A percentile compares a stretch with the other conserved stretches of the same genome.
Evolutionary conservation across 2,113 vertebrate species (phyloP).

Genomic region (Corythornis cristatus): DNA sequence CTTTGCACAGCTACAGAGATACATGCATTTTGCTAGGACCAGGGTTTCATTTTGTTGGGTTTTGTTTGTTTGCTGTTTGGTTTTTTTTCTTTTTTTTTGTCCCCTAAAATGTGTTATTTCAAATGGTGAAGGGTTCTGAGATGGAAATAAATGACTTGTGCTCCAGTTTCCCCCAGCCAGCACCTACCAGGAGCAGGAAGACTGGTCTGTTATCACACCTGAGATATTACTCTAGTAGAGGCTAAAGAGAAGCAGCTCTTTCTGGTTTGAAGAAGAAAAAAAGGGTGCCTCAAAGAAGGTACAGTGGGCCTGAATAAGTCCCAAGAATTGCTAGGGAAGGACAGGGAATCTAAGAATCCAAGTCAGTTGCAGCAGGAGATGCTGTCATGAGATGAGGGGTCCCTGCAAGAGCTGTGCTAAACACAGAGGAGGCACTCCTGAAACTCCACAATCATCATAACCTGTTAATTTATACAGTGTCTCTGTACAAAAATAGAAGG

Average conservation of each 20-base stretch:
- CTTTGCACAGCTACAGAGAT: background rate
- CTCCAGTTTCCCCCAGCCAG: background rate
- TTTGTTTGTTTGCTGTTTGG: too few relatives aligned
- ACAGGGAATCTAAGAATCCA: background rate
- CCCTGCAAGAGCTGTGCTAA: conserved; percentile 17
- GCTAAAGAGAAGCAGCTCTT: background rate
- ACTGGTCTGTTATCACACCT: background rate
- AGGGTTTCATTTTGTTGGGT: background rate
- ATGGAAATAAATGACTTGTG: background rate
- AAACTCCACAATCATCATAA: conserved; percentile 18
- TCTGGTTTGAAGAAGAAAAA: background rate
- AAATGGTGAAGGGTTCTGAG: background rate
- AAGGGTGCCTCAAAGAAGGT: background rate
- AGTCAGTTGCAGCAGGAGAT: background rate
- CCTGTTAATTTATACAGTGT: conserved; percentile 78
- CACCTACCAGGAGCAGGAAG: background rate
- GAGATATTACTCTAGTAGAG: background rate
- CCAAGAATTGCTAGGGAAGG: background rate
- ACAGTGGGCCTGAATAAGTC: background rate
- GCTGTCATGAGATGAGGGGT: background rate
- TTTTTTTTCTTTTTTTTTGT: background rate
- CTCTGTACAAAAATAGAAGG: conserved; percentile 95
- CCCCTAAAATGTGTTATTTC: background rate
- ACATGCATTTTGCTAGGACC: background rate
- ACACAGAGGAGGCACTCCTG: background rate